Base-by-base conservation (phyloP, 2,113 vertebrate species). In the Dasyurus viverrinus region DNA sequence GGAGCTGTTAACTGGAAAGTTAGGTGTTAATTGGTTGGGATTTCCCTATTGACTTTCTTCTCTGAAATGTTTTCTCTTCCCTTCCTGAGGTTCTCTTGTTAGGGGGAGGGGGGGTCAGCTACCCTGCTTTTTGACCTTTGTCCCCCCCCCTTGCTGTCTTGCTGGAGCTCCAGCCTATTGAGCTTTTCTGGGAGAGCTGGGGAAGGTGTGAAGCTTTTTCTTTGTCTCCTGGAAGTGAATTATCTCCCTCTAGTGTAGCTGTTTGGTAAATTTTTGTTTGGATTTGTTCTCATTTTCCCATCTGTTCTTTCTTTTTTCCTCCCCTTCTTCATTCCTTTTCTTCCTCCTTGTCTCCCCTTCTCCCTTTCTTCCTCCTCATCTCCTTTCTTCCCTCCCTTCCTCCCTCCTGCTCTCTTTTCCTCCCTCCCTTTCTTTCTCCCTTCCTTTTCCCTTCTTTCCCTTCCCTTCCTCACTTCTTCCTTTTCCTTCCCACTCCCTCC, bases 361-460 rank as follows among this genome's bases (percentile, higher is more conserved):
- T 8, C 24, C 0, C 23, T 25, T 25, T 27, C 3, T 0, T n/a
- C 11, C 36, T 16, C n/a, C 6, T 4, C 0, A 19, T 42, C 14
- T 27, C 25, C 30, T 3, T 12, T 12, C 14, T 2, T 36, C 0
- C 57, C 1, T 36, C 12, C 9, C 12, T 12, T 1, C 30, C 10
- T 27, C 2, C 26, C 7, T 57, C 27, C 60, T 30, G 36, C 22
- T 68, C 27, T 10, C 11, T 30, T 4, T 12, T 30, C 11, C 11
- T 10, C 11, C 10, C 0, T 30, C 11, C 57, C 2, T 30, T 12
- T 26, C 9, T 30, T 60, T 30, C 10, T 12, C 30, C 57, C 10
- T 11, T 12, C 57, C 27, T 27, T 30, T 5, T 10, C 26, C 6
- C 25, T 9, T 27, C 7, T 26, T 8, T 27, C 7, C 8, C 8